phyloP scores from a whole-genome alignment of 2,113 vertebrate genomes.

The Symphodus melops region DNA sequence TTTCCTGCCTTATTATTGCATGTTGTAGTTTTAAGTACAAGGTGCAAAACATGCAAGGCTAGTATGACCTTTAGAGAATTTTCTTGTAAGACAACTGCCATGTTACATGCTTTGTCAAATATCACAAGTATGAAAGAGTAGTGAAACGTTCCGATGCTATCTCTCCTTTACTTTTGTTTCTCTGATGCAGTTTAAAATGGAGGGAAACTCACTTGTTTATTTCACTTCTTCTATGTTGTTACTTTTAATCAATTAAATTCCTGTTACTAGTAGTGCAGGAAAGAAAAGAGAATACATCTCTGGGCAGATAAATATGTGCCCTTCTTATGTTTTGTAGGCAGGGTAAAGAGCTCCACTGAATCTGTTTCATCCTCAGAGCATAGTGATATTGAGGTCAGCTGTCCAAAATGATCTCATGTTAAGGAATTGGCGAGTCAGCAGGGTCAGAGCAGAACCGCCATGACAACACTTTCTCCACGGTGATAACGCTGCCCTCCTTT shows the following conservation, averaged over 20 bases:
- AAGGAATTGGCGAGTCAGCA: constrained; percentile 84
- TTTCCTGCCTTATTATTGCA: constrained; percentile 70
- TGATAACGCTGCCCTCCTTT: constrained; percentile 76
- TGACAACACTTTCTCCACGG: constrained; percentile 82
- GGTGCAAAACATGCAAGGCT: constrained; percentile 43
- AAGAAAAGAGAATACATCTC: constrained; percentile 8
- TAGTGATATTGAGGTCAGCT: constrained; percentile 85
- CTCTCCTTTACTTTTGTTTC: constrained; percentile 53
- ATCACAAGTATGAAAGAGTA: constrained; percentile 24
- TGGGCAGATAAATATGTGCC: constrained; percentile 36
- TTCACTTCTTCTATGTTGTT: constrained; percentile 50
- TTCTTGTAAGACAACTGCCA: not conserved
- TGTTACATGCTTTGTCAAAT: constrained; percentile 25
- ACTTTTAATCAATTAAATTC: constrained; percentile 61
- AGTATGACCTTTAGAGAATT: constrained; percentile 27
- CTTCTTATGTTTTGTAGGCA: constrained; percentile 47
- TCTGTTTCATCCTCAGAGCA: constrained; percentile 69
- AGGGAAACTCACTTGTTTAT: constrained; percentile 26
- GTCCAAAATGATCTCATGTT: constrained; percentile 86
- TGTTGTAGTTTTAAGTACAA: constrained; percentile 69
- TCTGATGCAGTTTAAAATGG: constrained; percentile 34
- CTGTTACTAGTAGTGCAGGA: constrained; percentile 35
- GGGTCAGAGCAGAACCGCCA: constrained; percentile 79
- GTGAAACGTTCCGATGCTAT: constrained; percentile 32
- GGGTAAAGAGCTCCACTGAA: constrained; percentile 56